These are phyloP conservation scores for Neodiprion pinetum DNA, from an alignment of 1,140 invertebrate species.

Conservation along the genomic window DNA sequence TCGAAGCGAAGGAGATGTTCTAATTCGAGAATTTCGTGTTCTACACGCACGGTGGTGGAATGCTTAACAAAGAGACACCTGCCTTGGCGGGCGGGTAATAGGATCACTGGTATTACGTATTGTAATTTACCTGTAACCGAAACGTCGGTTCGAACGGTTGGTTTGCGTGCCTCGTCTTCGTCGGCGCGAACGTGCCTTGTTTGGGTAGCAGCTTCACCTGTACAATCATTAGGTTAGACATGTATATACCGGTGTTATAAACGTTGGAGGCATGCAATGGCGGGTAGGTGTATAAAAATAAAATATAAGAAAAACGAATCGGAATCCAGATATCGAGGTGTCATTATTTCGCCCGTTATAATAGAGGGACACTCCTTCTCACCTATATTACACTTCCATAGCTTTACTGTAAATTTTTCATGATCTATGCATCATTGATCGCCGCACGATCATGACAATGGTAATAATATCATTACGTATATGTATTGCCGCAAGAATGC, in stretches of 20 bases:
- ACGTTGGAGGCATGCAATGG: no score
- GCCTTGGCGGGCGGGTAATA: slow-evolving; percentile 5
- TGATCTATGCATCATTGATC: no score
- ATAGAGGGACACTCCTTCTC: no score
- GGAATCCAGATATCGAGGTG: neutral
- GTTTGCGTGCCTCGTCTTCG: slow-evolving; percentile 51
- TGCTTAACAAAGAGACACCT: slow-evolving; percentile 1
- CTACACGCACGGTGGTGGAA: neutral
- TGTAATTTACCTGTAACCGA: slow-evolving; percentile 66
- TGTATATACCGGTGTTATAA: no score
- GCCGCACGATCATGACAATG: no score
- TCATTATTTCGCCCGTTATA: neutral
- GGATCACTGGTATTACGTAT: neutral
- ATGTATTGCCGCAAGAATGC: no score
- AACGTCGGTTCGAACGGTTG: slow-evolving; percentile 81
- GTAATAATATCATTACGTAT: no score
- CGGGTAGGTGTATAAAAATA: neutral
- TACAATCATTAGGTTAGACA: slow-evolving; percentile 47
- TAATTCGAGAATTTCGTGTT: neutral
- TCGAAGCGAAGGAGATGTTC: slow-evolving; percentile 12
- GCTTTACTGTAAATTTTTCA: no score
- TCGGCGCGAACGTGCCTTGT: slow-evolving; percentile 57
- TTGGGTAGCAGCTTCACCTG: slow-evolving; percentile 70
- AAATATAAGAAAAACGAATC: neutral
- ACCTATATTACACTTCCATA: no score